phyloP scores from a whole-genome alignment of 2,888 invertebrate species.

The Drosophila formosana region DNA sequence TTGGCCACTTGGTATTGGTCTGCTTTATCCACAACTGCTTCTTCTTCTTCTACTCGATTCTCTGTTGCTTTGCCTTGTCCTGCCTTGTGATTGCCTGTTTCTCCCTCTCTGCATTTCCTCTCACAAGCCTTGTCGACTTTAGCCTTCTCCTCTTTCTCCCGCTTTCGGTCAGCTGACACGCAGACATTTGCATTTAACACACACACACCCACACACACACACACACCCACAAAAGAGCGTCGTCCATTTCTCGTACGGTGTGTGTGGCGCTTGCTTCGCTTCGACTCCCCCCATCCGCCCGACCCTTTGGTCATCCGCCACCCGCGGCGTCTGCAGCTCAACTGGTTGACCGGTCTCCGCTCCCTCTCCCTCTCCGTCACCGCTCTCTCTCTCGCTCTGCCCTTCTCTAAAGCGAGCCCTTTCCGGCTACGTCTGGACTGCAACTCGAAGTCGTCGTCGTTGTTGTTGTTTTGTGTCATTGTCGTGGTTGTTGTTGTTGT shows the following conservation, averaged over 20 bases:
- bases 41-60: constrained; percentile 6
- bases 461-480: constrained; percentile 20
- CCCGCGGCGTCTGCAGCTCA: constrained; percentile 58
- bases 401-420: constrained; percentile 12
- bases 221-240: constrained; percentile 16
- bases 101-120: neutral
- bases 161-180: constrained; percentile 43
- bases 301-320: constrained; percentile 1
- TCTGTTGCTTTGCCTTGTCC: constrained; percentile 23
- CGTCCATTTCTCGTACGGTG: constrained; percentile 41
- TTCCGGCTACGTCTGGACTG: constrained; percentile 49
- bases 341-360: constrained; percentile 55
- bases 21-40: constrained; percentile 44
- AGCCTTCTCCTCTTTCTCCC: constrained; percentile 6
- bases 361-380: neutral
- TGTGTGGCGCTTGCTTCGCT: constrained; percentile 66
- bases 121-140: neutral
- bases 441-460: constrained; percentile 28
- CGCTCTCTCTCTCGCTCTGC: neutral
- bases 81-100: constrained; percentile 17
- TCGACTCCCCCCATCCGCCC: constrained; percentile 16
- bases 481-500: constrained; percentile 23
- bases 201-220: constrained; percentile 36
- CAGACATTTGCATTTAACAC: constrained; percentile 73
- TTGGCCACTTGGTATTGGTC: constrained; percentile 60